Evolutionary conservation across 2,797 vertebrate genomes (phyloP).

Genomic region (Eulemur albifrons): DNA sequence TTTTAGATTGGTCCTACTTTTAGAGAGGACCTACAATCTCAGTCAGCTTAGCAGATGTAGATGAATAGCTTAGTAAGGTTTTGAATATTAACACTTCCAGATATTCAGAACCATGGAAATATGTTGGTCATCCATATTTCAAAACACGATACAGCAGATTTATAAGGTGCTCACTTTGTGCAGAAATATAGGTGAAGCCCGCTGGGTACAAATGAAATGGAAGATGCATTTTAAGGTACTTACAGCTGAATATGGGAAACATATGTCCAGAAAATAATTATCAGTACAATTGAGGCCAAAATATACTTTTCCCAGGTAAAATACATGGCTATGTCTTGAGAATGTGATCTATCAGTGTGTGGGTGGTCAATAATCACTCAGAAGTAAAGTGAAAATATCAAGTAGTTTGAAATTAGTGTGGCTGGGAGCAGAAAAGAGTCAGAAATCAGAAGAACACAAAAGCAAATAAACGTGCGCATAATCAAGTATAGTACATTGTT

Average conservation of each 20-base stretch:
- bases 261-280: background rate
- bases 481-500: background rate
- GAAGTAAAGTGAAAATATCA: background rate
- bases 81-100: constrained; percentile 50
- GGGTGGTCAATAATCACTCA: background rate
- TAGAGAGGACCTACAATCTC: background rate
- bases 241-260: background rate
- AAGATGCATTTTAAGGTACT: background rate
- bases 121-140: background rate
- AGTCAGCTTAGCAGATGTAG: background rate
- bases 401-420: background rate
- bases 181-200: background rate
- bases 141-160: background rate
- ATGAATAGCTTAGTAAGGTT: background rate
- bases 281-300: background rate
- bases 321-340: background rate
- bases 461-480: background rate
- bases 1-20: constrained; percentile 21
- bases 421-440: background rate
- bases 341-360: background rate
- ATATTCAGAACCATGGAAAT: background rate
- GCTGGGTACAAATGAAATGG: background rate
- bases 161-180: background rate
- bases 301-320: background rate
- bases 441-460: background rate